Percentiles rank a stretch among this genome's conserved stretches.
phyloP scores from a whole-genome alignment of 1,140 invertebrate genomes.

The Heliconius congener region DNA sequence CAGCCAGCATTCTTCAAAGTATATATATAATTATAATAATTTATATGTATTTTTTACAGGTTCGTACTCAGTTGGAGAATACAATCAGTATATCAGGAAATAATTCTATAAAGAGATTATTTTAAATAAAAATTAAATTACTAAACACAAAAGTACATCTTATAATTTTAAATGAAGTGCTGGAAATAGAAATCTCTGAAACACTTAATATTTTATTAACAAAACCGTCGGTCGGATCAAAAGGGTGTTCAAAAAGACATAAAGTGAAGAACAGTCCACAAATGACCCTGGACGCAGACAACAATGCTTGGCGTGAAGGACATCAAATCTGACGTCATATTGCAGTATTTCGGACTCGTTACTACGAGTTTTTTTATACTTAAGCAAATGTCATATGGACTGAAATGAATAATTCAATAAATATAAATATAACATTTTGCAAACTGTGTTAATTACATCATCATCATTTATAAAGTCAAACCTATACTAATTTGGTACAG shows the following conservation, averaged over 20 bases:
- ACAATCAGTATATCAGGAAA: too few relatives aligned
- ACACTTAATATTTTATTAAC: not conserved
- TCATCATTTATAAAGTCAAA: too few relatives aligned
- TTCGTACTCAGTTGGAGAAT: too few relatives aligned
- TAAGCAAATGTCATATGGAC: not conserved
- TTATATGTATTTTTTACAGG: too few relatives aligned
- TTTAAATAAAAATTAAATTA: too few relatives aligned
- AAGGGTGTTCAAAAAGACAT: slow-evolving; percentile 9
- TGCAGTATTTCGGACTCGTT: slow-evolving; percentile 35
- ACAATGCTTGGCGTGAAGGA: slow-evolving; percentile 42
- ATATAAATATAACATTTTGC: too few relatives aligned
- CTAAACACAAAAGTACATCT: too few relatives aligned
- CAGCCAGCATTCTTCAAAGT: not conserved
- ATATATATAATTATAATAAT: not conserved
- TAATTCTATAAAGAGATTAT: too few relatives aligned
- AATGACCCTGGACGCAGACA: slow-evolving; percentile 39
- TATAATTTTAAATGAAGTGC: not conserved
- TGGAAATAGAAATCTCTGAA: not conserved
- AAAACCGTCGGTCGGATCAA: not conserved
- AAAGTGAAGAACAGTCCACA: slow-evolving; percentile 1
- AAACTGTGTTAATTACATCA: too few relatives aligned
- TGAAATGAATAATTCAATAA: not conserved
- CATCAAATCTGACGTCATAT: slow-evolving; percentile 41
- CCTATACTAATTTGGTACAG: too few relatives aligned
- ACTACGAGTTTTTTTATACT: too few relatives aligned